Evolutionary conservation across 2,797 vertebrate genomes (phyloP), one percentile per base, ranked within the genome.

Genomic region (Cirrhinus mrigala): DNA sequence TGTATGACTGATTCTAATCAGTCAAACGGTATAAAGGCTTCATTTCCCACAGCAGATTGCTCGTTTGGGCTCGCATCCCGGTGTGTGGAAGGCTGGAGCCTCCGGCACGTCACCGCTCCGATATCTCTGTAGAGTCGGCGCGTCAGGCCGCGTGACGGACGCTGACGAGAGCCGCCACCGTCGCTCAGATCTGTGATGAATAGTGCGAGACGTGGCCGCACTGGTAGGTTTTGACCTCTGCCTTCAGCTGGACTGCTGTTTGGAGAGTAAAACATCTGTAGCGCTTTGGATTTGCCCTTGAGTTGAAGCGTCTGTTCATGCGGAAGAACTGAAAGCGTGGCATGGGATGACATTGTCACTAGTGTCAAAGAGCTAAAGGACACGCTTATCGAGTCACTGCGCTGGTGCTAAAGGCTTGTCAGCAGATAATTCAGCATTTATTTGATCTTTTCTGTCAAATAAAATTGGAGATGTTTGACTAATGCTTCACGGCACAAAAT

Each of bases 131-230:
- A 29, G n/a, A 79, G 54, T 24, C 40, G 18, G 60, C 24, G 12
- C 22, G 16, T 56, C 66, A 56, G 46, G n/a, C 50, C 46, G 40
- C 46, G 52, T 79, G 80, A 71, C 80, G 92, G 85, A 76, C 90
- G 90, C 91, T 93, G 93, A 93, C 92, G 91, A 93, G 90, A 91
- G 90, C 85, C 92, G 9, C 44, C 44, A 89, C 91, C 90, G 88
- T 64, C 75, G 90, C 93, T 93, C 12, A 76, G 92, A 93, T 93
- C 93, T 88, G 89, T 87, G 87, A 92, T 92, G 93, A 94, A 93
- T 87, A 58, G 88, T 83, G 82, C 87, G 85, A 89, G 91, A 93
- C 92, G 82, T 91, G 91, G 93, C 88, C 94, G 92, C 92, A 81
- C 91, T 68, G 83, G 88, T 91, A 24, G 24, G 46, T 74, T 87